A percentile compares a stretch with the other conserved stretches of the same genome.
phyloP scores from a whole-genome alignment of 1,140 invertebrate genomes.

The Aleiodes sp. region DNA sequence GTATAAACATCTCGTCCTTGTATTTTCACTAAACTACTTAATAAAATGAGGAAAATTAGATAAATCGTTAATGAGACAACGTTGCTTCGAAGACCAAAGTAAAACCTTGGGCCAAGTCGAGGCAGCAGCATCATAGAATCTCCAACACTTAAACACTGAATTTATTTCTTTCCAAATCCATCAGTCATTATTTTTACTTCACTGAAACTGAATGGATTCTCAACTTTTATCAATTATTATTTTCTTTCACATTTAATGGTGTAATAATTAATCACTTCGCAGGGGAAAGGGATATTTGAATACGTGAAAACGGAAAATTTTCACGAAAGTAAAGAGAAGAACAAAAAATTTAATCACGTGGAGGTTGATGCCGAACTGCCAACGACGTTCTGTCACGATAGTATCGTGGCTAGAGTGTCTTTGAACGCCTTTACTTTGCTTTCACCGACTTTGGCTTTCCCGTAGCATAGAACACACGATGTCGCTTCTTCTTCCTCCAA shows the following conservation, averaged over 20 bases:
- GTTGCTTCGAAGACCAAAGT: neutral
- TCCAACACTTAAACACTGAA: too few species aligned
- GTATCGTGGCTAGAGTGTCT: slow-evolving; percentile 8
- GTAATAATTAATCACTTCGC: too few species aligned
- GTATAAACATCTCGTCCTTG: slow-evolving; percentile 17
- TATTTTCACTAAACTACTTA: neutral
- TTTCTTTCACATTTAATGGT: too few species aligned
- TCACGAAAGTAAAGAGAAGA: neutral
- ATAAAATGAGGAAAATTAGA: neutral
- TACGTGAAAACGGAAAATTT: too few species aligned
- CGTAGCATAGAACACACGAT: slow-evolving; percentile 10
- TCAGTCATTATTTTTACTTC: slow-evolving; percentile 2
- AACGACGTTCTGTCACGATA: slow-evolving; percentile 27
- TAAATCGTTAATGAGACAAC: neutral
- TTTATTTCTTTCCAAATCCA: neutral
- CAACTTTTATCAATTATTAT: too few species aligned
- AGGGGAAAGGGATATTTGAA: too few species aligned
- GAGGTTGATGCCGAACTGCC: slow-evolving; percentile 10
- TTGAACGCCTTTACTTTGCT: slow-evolving; percentile 25
- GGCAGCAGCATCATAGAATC: slow-evolving; percentile 12
- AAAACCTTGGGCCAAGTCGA: neutral
- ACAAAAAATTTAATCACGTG: slow-evolving; percentile 13
- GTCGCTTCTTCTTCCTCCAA: slow-evolving; percentile 26
- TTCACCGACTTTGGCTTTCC: slow-evolving; percentile 39
- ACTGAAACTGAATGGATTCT: too few species aligned